A percentile compares a stretch with the other conserved stretches of the same genome.
phyloP scores from a whole-genome alignment of 2,113 vertebrate species.

The Circaetus gallicus region DNA sequence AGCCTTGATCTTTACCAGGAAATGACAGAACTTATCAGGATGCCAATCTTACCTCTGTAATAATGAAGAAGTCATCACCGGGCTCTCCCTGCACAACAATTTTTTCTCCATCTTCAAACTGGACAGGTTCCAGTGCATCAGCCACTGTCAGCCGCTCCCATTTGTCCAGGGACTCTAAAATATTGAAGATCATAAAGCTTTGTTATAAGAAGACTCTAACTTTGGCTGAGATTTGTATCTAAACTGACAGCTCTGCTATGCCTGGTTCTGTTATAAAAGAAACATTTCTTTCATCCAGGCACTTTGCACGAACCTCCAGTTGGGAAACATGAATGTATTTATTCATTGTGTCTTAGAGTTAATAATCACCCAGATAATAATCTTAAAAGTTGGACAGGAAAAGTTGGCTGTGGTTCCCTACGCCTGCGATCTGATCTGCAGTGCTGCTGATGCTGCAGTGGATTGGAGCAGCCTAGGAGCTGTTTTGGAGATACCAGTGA shows the following conservation, averaged over 20 bases:
- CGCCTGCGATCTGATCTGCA: background rate
- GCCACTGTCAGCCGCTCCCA: slow-evolving; percentile 97
- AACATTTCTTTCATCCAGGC: slow-evolving; percentile 50
- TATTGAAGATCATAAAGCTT: background rate
- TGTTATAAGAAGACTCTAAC: slow-evolving; percentile 28
- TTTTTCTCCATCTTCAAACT: slow-evolving; percentile 96
- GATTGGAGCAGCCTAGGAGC: background rate
- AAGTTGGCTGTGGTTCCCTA: background rate
- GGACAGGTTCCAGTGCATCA: slow-evolving; percentile 91
- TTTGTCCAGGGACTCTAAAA: slow-evolving; percentile 92
- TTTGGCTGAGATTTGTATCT: background rate
- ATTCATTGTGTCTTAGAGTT: slow-evolving; percentile 12
- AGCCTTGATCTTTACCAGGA: slow-evolving; percentile 6
- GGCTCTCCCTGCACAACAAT: slow-evolving; percentile 96
- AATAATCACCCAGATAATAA: slow-evolving; percentile 23
- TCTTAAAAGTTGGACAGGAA: slow-evolving; percentile 30
- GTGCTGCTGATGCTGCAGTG: background rate
- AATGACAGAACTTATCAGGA: background rate
- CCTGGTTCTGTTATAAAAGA: slow-evolving; percentile 38
- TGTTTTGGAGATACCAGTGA: background rate
- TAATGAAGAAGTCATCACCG: slow-evolving; percentile 95
- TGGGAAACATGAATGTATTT: slow-evolving; percentile 33
- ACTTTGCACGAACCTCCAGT: slow-evolving; percentile 27
- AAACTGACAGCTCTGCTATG: slow-evolving; percentile 24
- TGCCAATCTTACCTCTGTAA: slow-evolving; percentile 86